Conservation (phyloP, 2,113 vertebrate species). For the Pavo muticus region DNA sequence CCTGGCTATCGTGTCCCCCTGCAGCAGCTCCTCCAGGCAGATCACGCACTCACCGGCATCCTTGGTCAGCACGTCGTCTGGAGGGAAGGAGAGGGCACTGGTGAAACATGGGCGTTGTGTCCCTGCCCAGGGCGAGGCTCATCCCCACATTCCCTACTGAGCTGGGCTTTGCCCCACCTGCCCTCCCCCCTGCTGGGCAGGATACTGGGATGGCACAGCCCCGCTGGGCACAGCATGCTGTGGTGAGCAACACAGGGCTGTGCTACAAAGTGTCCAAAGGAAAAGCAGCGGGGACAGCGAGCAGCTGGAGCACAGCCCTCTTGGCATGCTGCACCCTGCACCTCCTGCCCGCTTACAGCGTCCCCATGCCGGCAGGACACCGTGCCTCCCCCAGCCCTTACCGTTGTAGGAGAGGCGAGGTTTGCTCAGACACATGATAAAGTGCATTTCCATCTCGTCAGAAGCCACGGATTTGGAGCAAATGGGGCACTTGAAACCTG, state of each 20-base stretch:
- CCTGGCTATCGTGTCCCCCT: conserved; percentile 98
- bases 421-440: conserved; percentile 99
- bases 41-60: conserved; percentile 98
- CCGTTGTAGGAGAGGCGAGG: conserved; percentile 99
- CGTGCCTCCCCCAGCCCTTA: conserved; percentile 57
- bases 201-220: fast-evolving
- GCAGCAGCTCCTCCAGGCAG: conserved; percentile 98
- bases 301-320: neutral
- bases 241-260: fast-evolving
- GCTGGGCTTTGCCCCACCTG: neutral
- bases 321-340: neutral
- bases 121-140: neutral
- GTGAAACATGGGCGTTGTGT: fast-evolving
- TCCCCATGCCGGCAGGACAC: neutral
- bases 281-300: fast-evolving
- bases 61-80: conserved; percentile 97
- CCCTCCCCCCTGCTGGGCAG: neutral
- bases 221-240: fast-evolving
- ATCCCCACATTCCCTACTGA: neutral
- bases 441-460: conserved; percentile 99
- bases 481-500: conserved; percentile 99
- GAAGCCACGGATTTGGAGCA: conserved; percentile 99
- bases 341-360: neutral
- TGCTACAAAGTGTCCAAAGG: neutral
- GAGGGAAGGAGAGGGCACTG: neutral